Conservation (phyloP, 2,113 vertebrate genomes). For the Fregetta grallaria region DNA sequence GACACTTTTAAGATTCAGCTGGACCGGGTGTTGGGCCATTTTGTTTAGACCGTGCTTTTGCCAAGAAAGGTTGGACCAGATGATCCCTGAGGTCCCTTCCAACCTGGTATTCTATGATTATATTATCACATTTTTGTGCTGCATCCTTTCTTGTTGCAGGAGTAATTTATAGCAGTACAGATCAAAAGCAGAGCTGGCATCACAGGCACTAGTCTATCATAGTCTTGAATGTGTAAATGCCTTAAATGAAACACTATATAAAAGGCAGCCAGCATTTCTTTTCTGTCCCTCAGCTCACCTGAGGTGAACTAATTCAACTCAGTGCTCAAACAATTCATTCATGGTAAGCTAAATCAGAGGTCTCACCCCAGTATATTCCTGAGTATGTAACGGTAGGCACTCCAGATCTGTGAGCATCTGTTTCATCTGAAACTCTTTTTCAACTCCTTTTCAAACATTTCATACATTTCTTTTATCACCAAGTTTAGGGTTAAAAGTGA, state of each 20-base stretch:
- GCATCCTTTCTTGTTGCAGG: background rate
- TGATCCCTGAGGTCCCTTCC: background rate
- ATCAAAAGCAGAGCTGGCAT: background rate
- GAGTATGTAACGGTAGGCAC: background rate
- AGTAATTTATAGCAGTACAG: background rate
- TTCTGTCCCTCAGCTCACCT: background rate
- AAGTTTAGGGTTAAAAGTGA: background rate
- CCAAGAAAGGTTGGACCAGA: background rate
- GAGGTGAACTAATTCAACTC: background rate
- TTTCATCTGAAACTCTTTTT: constrained; percentile 19
- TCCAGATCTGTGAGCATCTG: background rate
- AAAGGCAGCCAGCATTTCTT: background rate
- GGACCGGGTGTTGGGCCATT: background rate
- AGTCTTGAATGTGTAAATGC: background rate
- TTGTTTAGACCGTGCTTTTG: background rate
- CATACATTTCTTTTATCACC: background rate
- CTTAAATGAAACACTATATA: background rate
- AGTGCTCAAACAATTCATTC: background rate
- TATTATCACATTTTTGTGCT: background rate
- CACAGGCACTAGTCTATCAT: background rate
- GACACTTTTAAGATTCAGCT: background rate
- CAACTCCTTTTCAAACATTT: background rate
- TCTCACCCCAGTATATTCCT: background rate
- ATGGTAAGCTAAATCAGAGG: background rate
- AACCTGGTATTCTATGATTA: background rate